These are phyloP conservation scores for Phorcus lineatus DNA, from an alignment of 2,888 invertebrate genomes.

Conservation along the genomic window DNA sequence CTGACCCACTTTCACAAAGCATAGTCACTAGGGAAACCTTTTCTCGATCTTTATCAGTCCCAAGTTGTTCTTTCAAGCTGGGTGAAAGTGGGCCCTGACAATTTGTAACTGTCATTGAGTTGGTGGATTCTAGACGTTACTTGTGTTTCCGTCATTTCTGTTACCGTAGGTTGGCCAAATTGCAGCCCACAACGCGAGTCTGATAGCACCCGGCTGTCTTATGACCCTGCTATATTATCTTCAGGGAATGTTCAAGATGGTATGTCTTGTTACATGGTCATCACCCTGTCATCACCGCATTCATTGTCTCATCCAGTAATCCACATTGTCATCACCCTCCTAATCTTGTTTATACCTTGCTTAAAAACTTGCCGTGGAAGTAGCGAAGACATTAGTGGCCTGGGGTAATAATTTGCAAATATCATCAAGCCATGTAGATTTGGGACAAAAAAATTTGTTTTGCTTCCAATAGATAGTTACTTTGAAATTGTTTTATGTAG, in stretches of 20 bases:
- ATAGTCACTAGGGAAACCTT: too few relatives aligned
- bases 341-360: not conserved
- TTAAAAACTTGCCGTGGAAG: too few relatives aligned
- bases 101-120: too few relatives aligned
- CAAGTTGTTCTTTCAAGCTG: too few relatives aligned
- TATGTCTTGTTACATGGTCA: constrained; percentile 26
- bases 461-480: too few relatives aligned
- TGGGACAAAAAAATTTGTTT: too few relatives aligned
- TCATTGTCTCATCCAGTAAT: not conserved
- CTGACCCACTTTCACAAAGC: too few relatives aligned
- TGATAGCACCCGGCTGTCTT: constrained; percentile 81
- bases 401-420: too few relatives aligned
- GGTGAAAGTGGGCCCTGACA: too few relatives aligned
- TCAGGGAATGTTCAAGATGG: constrained; percentile 79
- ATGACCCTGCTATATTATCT: constrained; percentile 94
- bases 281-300: constrained; percentile 1
- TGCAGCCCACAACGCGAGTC: constrained; percentile 16
- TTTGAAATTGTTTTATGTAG: not conserved
- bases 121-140: not conserved
- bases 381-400: too few relatives aligned
- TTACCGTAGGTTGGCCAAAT: constrained; percentile 29
- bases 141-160: constrained; percentile 16
- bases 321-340: not conserved
- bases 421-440: too few relatives aligned
- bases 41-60: too few relatives aligned